Base-by-base conservation (phyloP, 2,797 vertebrate genomes). In the Anabacerthia variegaticeps region DNA sequence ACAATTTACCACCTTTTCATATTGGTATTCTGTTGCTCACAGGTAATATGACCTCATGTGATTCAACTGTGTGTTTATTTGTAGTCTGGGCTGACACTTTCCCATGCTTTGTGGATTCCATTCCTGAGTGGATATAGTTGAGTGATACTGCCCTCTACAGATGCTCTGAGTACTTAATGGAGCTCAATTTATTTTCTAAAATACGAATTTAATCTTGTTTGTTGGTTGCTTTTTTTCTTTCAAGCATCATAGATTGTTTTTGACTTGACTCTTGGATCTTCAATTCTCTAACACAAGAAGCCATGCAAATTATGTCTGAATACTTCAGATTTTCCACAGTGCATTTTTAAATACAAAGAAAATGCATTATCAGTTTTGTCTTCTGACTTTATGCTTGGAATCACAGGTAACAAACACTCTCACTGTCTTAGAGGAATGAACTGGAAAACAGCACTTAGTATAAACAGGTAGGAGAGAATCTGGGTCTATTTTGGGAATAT, bases 81-180 rank as follows among this genome's bases (percentile, higher is more conserved):
- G 8, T 18, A 85, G 30, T 46, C 16, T 48, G 24, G 48, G 36
- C 23, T 0, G n/a, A 72, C 74, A 79, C 49, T 49, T 49, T 65
- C 43, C 27, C 49, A 18, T 5, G 37, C 43, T 67, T 74, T 74
- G 23, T 14, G 52, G 41, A 66, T 12, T 17, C 30, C 41, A 58
- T n/a, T 76, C 46, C 37, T 69, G 65, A 62, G 26, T 18, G 11
- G 30, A 7, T 97, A 97, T 95, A 88, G 54, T 75, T 98, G 95
- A 91, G 73, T 88, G 74, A 97, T 76, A 96, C 97, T 98, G 98
- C 98, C 98, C 97, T 97, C 98, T 98, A 96, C 73, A 97, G 98
- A 92, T 77, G 83, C 82, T 41, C 34, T 11, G 58, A 82, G 46
- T 37, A 85, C 48, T 56, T 44, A 89, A 71, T 16, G n/a, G 32